These are phyloP conservation scores for Nemurella pictetii DNA, from an alignment of 2,888 invertebrate species.

Conservation along the genomic window DNA sequence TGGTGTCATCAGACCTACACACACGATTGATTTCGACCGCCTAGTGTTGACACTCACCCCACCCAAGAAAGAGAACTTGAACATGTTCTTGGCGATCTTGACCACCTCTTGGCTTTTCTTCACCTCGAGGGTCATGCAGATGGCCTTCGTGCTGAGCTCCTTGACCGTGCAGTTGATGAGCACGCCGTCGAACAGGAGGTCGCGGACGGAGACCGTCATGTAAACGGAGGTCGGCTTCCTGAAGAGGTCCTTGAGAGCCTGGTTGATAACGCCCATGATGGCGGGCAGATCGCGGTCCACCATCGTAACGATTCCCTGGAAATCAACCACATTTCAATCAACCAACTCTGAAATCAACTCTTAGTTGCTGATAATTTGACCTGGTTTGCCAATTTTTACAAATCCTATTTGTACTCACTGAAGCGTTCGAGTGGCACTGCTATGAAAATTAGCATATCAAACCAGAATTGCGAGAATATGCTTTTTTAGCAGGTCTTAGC, in stretches of 20 bases:
- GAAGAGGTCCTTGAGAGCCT: slow-evolving; percentile 72
- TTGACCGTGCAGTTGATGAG: slow-evolving; percentile 72
- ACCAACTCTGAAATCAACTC: too few relatives aligned
- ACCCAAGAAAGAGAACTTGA: slow-evolving; percentile 73
- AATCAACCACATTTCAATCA: too few relatives aligned
- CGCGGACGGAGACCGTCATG: slow-evolving; percentile 65
- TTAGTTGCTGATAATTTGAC: too few relatives aligned
- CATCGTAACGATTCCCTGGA: slow-evolving; percentile 60
- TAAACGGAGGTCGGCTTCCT: slow-evolving; percentile 65
- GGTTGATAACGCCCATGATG: slow-evolving; percentile 67
- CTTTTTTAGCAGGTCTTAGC: too few relatives aligned
- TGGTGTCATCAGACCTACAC: too few relatives aligned
- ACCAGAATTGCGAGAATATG: too few relatives aligned
- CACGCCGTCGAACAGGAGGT: slow-evolving; percentile 74
- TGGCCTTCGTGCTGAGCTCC: slow-evolving; percentile 75
- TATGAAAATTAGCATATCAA: too few relatives aligned
- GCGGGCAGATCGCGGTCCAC: slow-evolving; percentile 63
- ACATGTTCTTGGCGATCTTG: slow-evolving; percentile 65
- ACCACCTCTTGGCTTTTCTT: slow-evolving; percentile 63
- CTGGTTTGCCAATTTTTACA: too few relatives aligned
- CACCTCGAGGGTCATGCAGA: slow-evolving; percentile 66
- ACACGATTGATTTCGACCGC: too few relatives aligned
- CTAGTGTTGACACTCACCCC: slow-evolving; percentile 63
- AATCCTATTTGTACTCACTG: too few relatives aligned
- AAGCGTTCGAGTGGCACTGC: too few relatives aligned